Percentiles rank a stretch among this genome's conserved stretches.
These are phyloP conservation scores for Plecotus auritus DNA, from an alignment of 2,113 vertebrate species.

Conservation along the genomic window DNA sequence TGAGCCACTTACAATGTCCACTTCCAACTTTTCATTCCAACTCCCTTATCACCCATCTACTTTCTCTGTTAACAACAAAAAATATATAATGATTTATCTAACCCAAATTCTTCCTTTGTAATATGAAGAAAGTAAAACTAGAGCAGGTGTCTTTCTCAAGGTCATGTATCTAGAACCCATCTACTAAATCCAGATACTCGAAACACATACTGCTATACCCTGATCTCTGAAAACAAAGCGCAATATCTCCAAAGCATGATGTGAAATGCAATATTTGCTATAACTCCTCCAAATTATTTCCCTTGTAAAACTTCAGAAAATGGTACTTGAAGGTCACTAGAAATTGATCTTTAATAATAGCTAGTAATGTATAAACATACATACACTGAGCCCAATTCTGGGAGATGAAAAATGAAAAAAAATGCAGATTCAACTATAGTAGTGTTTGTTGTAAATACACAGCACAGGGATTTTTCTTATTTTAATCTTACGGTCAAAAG, in stretches of 20 bases:
- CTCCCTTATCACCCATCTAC: neutral
- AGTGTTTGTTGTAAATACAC: conserved; percentile 42
- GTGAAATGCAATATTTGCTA: neutral
- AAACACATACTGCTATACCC: neutral
- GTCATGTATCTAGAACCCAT: neutral
- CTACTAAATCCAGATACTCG: neutral
- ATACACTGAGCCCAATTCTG: neutral
- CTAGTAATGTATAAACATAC: neutral
- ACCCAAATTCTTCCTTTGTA: neutral
- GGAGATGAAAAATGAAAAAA: conserved; percentile 40
- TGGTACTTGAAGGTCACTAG: conserved; percentile 18
- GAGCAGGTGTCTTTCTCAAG: neutral
- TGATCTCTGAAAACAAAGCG: neutral
- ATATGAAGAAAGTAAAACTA: neutral
- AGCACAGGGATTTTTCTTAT: conserved; percentile 59
- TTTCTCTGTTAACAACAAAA: neutral
- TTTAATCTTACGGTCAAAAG: conserved; percentile 71
- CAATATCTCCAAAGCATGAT: neutral
- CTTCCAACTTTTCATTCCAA: neutral
- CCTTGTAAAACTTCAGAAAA: neutral
- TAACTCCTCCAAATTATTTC: neutral
- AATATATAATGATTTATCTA: neutral
- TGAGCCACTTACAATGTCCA: neutral
- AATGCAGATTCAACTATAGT: conserved; percentile 39
- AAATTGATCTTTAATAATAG: neutral